phyloP scores from a whole-genome alignment of 2,797 vertebrate genomes.

The Diplodus sargus region DNA sequence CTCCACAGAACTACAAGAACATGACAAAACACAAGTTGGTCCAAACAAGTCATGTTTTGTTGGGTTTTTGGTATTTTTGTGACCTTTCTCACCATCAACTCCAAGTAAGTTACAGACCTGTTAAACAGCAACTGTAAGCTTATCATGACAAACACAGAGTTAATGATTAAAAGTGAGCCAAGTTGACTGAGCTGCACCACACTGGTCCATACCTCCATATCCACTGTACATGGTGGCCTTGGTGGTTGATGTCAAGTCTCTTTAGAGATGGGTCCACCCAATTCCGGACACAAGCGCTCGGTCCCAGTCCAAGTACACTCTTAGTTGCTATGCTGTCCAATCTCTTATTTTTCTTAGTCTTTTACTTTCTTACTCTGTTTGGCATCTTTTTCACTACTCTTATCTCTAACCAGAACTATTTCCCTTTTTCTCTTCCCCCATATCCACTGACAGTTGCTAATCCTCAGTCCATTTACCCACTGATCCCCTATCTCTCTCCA shows the following conservation, averaged over 20 bases:
- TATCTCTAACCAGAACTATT: conserved; percentile 10
- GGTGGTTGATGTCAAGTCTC: conserved; percentile 27
- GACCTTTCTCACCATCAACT: neutral
- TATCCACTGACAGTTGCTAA: conserved; percentile 49
- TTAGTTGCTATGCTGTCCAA: neutral
- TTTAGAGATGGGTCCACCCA: conserved; percentile 28
- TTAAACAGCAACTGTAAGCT: conserved; percentile 31
- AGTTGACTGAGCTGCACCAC: neutral
- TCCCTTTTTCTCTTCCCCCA: conserved; percentile 42
- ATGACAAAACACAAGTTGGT: neutral
- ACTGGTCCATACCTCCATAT: conserved; percentile 83
- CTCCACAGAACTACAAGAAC: neutral
- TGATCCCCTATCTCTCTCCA: conserved; percentile 39
- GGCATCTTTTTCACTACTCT: neutral
- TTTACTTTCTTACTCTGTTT: conserved; percentile 20
- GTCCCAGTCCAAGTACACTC: conserved; percentile 6
- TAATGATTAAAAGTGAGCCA: conserved; percentile 44
- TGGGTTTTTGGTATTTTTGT: neutral
- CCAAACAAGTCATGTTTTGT: neutral
- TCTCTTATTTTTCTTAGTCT: conserved; percentile 20
- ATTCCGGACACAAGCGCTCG: conserved; percentile 25
- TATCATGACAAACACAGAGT: conserved; percentile 35
- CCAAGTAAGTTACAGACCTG: conserved; percentile 41
- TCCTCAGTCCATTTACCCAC: conserved; percentile 34
- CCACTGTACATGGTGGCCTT: conserved; percentile 83